phyloP scores from a whole-genome alignment of 2,888 invertebrate genomes.

The Drosophila peninsularis region DNA sequence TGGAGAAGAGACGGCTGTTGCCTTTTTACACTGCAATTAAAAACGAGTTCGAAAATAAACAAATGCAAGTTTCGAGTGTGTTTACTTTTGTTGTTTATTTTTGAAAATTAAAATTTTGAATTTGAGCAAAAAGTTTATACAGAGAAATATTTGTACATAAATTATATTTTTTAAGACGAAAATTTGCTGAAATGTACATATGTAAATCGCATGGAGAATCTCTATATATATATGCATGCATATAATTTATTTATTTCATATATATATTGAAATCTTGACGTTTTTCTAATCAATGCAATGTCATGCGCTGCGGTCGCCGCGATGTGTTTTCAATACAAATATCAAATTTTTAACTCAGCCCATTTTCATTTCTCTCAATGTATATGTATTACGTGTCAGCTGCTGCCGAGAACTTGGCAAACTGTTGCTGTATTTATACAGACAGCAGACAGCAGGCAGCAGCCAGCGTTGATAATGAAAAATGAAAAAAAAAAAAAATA shows the following conservation, averaged over 20 bases:
- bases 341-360: slow-evolving; percentile 20
- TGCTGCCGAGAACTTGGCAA: slow-evolving; percentile 46
- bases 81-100: not conserved
- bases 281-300: slow-evolving; percentile 15
- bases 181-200: not conserved
- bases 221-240: not conserved
- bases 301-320: slow-evolving; percentile 23
- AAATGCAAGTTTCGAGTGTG: not conserved
- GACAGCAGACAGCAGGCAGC: not conserved
- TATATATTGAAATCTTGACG: slow-evolving; percentile 5
- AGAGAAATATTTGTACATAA: not conserved
- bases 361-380: slow-evolving; percentile 34
- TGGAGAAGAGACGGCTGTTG: slow-evolving; percentile 9
- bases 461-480: slow-evolving; percentile 58
- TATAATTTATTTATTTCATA: not conserved
- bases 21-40: slow-evolving; percentile 14
- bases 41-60: not conserved
- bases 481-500: slow-evolving; percentile 25
- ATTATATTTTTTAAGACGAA: not conserved
- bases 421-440: slow-evolving; percentile 16
- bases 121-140: not conserved
- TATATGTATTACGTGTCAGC: slow-evolving; percentile 21
- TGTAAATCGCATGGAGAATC: not conserved
- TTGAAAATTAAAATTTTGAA: not conserved
- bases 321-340: slow-evolving; percentile 31